phyloP scores from a whole-genome alignment of 2,797 vertebrate genomes.

The Erethizon dorsatum region DNA sequence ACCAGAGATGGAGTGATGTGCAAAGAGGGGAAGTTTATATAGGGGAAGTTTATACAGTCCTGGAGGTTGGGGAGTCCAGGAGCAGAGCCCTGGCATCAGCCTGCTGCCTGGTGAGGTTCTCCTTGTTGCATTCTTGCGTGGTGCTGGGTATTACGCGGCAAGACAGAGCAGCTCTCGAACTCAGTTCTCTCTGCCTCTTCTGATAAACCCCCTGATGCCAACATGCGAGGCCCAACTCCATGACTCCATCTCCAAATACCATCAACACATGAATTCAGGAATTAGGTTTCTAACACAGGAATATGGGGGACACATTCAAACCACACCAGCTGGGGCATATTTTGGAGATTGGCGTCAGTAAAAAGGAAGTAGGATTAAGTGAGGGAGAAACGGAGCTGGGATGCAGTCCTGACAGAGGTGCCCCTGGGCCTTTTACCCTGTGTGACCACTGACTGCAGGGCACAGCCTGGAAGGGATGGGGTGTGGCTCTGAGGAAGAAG shows the following conservation, averaged over 20 bases:
- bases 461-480: rapidly evolving
- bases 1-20: not conserved
- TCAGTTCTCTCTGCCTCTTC: not conserved
- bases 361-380: not conserved
- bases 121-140: not conserved
- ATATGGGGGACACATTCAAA: not conserved
- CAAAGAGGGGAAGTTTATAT: not conserved
- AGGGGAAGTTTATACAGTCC: no score
- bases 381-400: not conserved
- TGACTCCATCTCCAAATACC: not conserved
- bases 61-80: not conserved
- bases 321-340: not conserved
- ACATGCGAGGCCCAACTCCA: not conserved
- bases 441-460: no score
- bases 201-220: no score
- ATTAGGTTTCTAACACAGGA: not conserved
- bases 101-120: not conserved
- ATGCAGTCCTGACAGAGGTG: no score
- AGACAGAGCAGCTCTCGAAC: not conserved
- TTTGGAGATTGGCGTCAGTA: not conserved
- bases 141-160: not conserved
- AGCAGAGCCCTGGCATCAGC: not conserved
- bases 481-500: not conserved
- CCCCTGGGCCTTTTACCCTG: rapidly evolving
- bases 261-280: not conserved